These are phyloP conservation scores for Nothocercus julius DNA, from an alignment of 2,113 vertebrate species.

Conservation along the genomic window DNA sequence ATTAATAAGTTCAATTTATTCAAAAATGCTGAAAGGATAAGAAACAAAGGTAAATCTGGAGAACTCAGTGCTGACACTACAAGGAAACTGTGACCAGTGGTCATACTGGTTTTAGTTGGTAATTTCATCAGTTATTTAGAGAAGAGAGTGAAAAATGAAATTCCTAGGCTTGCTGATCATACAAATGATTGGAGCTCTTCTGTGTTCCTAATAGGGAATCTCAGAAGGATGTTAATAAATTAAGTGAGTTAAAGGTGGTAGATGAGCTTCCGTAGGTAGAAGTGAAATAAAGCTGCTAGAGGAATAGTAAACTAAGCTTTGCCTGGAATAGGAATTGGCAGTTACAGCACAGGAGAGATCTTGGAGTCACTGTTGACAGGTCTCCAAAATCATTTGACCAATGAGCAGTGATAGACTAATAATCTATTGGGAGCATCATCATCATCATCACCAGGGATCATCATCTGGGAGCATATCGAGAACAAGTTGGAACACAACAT, in stretches of 20 bases:
- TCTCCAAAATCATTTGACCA: not conserved
- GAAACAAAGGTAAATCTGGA: not conserved
- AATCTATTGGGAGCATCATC: no score
- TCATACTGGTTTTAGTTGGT: not conserved
- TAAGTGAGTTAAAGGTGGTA: not conserved
- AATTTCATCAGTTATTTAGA: not conserved
- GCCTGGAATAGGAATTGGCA: not conserved
- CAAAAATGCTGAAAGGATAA: not conserved
- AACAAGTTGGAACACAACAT: no score
- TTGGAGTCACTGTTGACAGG: not conserved
- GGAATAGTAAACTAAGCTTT: not conserved
- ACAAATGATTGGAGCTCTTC: not conserved
- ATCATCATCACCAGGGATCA: no score
- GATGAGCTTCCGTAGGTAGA: not conserved
- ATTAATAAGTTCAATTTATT: not conserved
- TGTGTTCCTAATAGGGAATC: not conserved
- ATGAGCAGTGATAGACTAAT: not conserved
- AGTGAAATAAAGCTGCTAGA: not conserved
- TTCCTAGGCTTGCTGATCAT: not conserved
- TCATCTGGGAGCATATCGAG: no score
- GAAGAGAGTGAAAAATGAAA: not conserved
- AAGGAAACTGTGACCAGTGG: not conserved
- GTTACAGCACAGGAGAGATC: not conserved
- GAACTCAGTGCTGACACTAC: not conserved
- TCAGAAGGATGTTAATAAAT: not conserved